Evolutionary conservation across 2,113 vertebrate genomes (phyloP), one percentile per base, ranked within the genome.

Genomic region (Clarias batrachus): DNA sequence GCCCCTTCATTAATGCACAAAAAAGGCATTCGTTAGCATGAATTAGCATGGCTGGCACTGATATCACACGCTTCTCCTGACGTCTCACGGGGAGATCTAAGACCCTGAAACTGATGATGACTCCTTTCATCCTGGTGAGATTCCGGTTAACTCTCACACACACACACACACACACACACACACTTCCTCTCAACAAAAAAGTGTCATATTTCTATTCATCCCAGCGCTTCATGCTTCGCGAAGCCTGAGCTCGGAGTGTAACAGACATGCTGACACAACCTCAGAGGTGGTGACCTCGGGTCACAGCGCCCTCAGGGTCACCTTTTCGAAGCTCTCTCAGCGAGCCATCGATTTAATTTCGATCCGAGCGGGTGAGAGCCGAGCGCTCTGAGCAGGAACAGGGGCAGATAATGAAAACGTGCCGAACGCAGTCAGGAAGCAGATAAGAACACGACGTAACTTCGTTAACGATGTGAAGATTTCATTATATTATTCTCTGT

Each of bases 331-430:
- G 63, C 54, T 48, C 78, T 80, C 80, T 83, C 56, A 37, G 41
- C 57, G 60, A 83, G 68, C 70, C 79, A 87, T 87, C 56, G 86
- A 89, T 86, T 89, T 71, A 41, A 57, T 41, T 81, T 81, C 54
- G 73, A 74, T 84, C 30, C 8, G 21, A 66, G 56, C 17, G 48
- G 56, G 85, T 25, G 59, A 25, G 70, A 63, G 60, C n/a, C 70
- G 10, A 37, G 41, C 62, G 74, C 41, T 59, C 78, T 60, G 82
- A 84, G 63, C 81, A 14, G 23, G 48, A 56, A 82, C 37, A 65
- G 84, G 57, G 78, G 85, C 30, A 82, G 84, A 88, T 90, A 92
- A 93, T 91, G 89, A 92, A 90, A 88, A 90, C 80, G 83, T 80
- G 65, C 54, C 52, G 57, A 82, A 82, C 78, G 68, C 41, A 52